Conservation (phyloP, 2,797 vertebrate genomes). For the Dermochelys coriacea region DNA sequence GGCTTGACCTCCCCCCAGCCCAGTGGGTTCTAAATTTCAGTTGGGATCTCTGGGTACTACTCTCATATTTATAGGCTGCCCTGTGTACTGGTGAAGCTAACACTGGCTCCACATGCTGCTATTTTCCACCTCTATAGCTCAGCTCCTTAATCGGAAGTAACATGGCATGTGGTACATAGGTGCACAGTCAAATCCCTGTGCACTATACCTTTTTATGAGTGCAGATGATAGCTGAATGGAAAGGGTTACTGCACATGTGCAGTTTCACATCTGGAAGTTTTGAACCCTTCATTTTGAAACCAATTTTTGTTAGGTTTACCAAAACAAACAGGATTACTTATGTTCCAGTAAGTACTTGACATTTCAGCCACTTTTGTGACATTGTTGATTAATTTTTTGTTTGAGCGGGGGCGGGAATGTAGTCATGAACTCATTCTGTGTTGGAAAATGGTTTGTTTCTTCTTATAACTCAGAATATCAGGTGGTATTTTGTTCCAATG, state of each 20-base stretch:
- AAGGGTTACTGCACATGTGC: not conserved
- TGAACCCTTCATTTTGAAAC: not conserved
- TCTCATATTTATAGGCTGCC: not conserved
- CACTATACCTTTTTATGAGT: not conserved
- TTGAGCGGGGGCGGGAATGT: not conserved
- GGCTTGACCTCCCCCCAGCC: not conserved
- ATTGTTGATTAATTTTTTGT: not conserved
- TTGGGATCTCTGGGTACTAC: not conserved
- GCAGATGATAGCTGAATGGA: not conserved
- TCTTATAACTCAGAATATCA: not conserved
- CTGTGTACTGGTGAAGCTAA: not conserved
- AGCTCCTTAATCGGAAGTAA: not conserved
- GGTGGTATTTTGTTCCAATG: not conserved
- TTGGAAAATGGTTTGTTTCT: constrained; percentile 15
- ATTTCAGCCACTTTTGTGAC: not conserved
- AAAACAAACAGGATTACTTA: not conserved
- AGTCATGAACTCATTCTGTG: not conserved
- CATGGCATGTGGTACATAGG: not conserved
- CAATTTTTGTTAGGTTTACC: not conserved
- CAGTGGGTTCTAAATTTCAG: not conserved
- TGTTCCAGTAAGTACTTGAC: not conserved
- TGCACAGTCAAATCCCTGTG: not conserved
- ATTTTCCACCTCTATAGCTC: not conserved
- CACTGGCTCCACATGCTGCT: not conserved
- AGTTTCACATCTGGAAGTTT: no score